These are phyloP conservation scores for Adelges cooleyi DNA, from an alignment of 1,140 invertebrate genomes.

Conservation along the genomic window DNA sequence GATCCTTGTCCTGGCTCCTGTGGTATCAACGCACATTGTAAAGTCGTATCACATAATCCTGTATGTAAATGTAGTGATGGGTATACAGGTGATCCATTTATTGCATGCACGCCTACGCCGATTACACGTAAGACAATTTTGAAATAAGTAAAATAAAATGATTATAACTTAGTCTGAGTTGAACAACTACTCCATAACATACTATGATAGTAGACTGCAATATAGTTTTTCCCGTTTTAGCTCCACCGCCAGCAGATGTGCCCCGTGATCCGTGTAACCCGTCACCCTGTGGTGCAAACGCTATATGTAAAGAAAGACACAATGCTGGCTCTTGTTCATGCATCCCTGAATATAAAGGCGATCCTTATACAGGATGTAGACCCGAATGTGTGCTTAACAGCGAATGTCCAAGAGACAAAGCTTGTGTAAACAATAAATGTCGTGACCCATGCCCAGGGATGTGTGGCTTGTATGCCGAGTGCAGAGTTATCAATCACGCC, in stretches of 20 bases:
- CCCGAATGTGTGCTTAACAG: slow-evolving; percentile 55
- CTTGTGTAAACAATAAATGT: slow-evolving; percentile 59
- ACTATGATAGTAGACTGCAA: slow-evolving; percentile 2
- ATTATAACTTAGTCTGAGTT: no score
- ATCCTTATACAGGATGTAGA: slow-evolving; percentile 54
- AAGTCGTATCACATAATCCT: slow-evolving; percentile 66
- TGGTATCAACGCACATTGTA: slow-evolving; percentile 66
- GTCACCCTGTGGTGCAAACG: slow-evolving; percentile 64
- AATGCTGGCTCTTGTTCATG: slow-evolving; percentile 61
- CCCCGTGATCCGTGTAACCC: slow-evolving; percentile 52
- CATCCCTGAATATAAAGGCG: slow-evolving; percentile 64
- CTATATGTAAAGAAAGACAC: slow-evolving; percentile 55
- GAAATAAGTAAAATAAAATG: background rate
- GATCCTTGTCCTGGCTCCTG: slow-evolving; percentile 77
- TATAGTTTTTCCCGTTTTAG: slow-evolving; percentile 10
- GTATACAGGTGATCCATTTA: slow-evolving; percentile 70
- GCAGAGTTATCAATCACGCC: slow-evolving; percentile 59
- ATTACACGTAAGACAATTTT: slow-evolving; percentile 20
- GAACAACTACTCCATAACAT: background rate
- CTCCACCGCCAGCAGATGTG: slow-evolving; percentile 15
- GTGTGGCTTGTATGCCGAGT: slow-evolving; percentile 59
- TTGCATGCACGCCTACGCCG: slow-evolving; percentile 47
- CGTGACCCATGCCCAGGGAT: slow-evolving; percentile 55
- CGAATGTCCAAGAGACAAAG: slow-evolving; percentile 57
- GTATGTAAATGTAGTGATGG: slow-evolving; percentile 65